Evolutionary conservation across 1,140 invertebrate species (phyloP), one percentile per base, ranked within the genome.

Genomic region (Magallana angulata): DNA sequence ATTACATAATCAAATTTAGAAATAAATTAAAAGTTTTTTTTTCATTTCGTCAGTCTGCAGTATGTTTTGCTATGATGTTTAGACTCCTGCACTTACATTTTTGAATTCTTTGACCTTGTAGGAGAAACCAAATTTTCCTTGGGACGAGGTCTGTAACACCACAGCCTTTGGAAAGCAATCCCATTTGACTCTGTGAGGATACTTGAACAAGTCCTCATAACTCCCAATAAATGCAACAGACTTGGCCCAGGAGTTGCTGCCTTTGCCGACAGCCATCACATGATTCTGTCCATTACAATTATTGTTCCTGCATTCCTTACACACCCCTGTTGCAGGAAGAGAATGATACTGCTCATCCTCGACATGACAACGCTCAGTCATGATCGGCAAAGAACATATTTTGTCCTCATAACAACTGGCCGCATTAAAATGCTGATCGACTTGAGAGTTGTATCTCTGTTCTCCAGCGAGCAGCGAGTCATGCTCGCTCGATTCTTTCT

Each of bases 161-260:
- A 89, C 76, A 62, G 84, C 84, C 71, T 89, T 89, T 9, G 88
- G 87, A 18, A 36, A 11, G 2, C 84, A 82, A 36, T 87, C 86
- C 88, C 88, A 89, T 56, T 85, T 87, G 0, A 89, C 86, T 59
- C 83, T 56, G 57, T 89, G 88, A 57, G 88, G 88, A 71, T 84
- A 89, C 62, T 85, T 87, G 11, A 87, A 83, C 86, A 87, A 48
- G 56, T 84, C 82, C 24, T 84, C 82, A 7, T 76, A 85, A n/a
- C 84, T 71, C 30, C 64, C 64, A 18, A 30, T 18, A 76, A 68
- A 68, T 4, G 56, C 56, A 8, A 57, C 62, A 16, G 82, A 58
- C 24, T 64, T 87, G 11, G 80, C 58, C 30, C 62, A 80, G n/a
- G 60, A 71, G 64, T 68, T 87, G 36, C 57, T 84, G 9, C 48